Evolutionary conservation across 2,113 vertebrate genomes (phyloP), one percentile per base, ranked within the genome.

Genomic region (Nerophis lumbriciformis): DNA sequence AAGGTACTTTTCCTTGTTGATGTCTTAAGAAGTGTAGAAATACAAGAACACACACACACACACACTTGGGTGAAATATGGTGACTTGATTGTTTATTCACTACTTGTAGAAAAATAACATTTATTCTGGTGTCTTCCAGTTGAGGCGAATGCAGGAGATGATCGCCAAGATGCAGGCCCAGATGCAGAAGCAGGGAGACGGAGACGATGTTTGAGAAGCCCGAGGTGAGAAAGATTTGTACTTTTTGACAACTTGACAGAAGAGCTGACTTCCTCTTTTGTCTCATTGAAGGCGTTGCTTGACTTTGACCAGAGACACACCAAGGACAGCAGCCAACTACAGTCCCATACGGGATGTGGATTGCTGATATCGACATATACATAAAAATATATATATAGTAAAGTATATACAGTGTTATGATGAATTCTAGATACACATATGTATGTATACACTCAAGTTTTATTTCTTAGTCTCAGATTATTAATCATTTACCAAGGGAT

Each of bases 71-170:
- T 28, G 28, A 28, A 28, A 28, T 28, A 28, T 28, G 28, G 28
- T 28, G 28, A 28, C 28, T 28, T 28, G 28, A 28, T 28, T 28
- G 28, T 28, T 28, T 28, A 28, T 28, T 28, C 28, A 28, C 28
- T 28, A 28, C 28, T 28, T 28, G 28, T 28, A 28, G 28, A 28
- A 28, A 28, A 28, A 28, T 28, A 4, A 28, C 28, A 28, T 28
- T 28, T 28, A 28, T 28, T 28, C 28, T 28, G 39, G 39, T 42
- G 8, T 66, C 8, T 35, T 54, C 0, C 82, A 99, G 97, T 89
- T 99, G 67, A 94, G 95, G 49, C 92, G 96, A 61, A 98, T 98
- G 97, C 97, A 99, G 72, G 95, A 98, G 85, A 97, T 99, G 97
- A 98, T 99, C 5, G 92, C 93, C 0, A 93, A 94, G 67, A 99